A percentile compares a stretch with the other conserved stretches of the same genome.
phyloP scores from a whole-genome alignment of 2,888 invertebrate species.

The Polylopha cassiicola region DNA sequence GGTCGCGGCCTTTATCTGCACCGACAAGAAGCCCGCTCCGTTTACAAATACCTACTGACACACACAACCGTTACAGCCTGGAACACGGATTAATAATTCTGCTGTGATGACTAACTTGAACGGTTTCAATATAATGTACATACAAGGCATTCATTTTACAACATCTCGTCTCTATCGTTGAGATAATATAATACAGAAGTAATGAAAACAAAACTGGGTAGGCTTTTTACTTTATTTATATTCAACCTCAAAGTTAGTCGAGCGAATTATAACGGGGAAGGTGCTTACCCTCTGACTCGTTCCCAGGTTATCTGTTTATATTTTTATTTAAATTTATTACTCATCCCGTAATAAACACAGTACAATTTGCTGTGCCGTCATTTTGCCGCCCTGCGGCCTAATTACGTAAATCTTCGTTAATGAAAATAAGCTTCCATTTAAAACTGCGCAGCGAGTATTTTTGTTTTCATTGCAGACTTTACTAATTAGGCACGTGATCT shows the following conservation, averaged over 20 bases:
- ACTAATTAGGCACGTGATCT: constrained; percentile 6
- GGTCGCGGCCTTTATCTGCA: constrained; percentile 67
- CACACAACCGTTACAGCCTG: too few species aligned
- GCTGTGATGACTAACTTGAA: too few species aligned
- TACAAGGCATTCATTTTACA: too few species aligned
- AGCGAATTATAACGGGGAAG: too few species aligned
- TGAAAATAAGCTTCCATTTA: constrained; percentile 16
- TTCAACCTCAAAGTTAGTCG: too few species aligned
- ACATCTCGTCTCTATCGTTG: too few species aligned
- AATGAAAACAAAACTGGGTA: too few species aligned
- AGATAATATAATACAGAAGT: too few species aligned
- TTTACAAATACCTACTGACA: constrained; percentile 29
- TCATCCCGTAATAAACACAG: constrained; percentile 3
- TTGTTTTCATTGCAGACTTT: constrained; percentile 5
- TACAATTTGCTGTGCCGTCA: constrained; percentile 1
- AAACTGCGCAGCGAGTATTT: constrained; percentile 6
- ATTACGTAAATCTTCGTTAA: constrained; percentile 17
- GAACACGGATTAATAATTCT: too few species aligned
- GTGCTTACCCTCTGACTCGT: too few species aligned
- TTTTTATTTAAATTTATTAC: constrained; percentile 16
- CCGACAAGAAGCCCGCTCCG: constrained; percentile 23
- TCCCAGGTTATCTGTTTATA: constrained; percentile 5
- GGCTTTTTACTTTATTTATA: too few species aligned
- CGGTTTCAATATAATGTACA: too few species aligned
- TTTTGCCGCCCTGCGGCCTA: constrained; percentile 10